Percentiles rank a stretch among this genome's conserved stretches.
Conservation (phyloP, 2,888 invertebrate species). For the Hololepta plana region DNA sequence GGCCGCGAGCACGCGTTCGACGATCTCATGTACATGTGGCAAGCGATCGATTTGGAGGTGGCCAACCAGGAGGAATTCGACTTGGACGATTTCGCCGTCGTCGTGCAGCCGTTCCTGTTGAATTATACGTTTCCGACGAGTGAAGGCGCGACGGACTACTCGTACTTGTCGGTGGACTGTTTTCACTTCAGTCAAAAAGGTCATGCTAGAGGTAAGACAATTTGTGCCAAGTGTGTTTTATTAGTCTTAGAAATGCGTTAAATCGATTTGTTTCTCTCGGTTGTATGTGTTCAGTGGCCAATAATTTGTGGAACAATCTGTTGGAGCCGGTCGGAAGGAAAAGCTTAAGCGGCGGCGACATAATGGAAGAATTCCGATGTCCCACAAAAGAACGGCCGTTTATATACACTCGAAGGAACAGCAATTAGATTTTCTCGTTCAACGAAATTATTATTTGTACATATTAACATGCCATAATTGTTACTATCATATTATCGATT, state of each 20-base stretch:
- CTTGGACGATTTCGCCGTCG: constrained; percentile 37
- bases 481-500: no score
- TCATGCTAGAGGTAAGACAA: constrained; percentile 32
- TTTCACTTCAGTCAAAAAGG: constrained; percentile 44
- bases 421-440: constrained; percentile 6
- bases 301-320: constrained; percentile 42
- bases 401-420: constrained; percentile 23
- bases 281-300: constrained; percentile 27
- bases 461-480: background rate
- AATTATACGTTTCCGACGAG: constrained; percentile 26
- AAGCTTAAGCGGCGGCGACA: constrained; percentile 10
- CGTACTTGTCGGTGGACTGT: constrained; percentile 38
- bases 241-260: background rate
- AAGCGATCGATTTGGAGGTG: constrained; percentile 31
- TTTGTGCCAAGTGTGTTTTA: constrained; percentile 1
- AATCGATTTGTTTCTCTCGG: constrained; percentile 4
- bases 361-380: constrained; percentile 26
- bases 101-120: constrained; percentile 31
- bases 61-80: constrained; percentile 27
- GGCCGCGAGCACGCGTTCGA: constrained; percentile 21
- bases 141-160: constrained; percentile 28
- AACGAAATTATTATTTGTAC: background rate
- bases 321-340: constrained; percentile 34
- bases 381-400: constrained; percentile 30
- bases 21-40: constrained; percentile 34